A percentile compares a stretch with the other conserved stretches of the same genome.
phyloP scores from a whole-genome alignment of 2,113 vertebrate species.

The Ceyx melanurus region DNA sequence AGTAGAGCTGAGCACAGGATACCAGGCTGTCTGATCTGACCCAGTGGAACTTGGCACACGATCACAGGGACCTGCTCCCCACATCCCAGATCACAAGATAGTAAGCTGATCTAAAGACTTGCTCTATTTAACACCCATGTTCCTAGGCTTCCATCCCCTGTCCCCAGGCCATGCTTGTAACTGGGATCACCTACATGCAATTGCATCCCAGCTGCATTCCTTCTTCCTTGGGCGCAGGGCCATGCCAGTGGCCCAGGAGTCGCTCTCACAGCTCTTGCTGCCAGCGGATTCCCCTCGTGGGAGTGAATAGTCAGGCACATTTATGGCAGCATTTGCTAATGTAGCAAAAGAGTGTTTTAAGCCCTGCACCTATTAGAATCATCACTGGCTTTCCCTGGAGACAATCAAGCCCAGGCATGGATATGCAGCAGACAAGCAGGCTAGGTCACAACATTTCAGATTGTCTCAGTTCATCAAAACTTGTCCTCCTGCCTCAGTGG shows the following conservation, averaged over 20 bases:
- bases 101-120: slow-evolving; percentile 2
- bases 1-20: not conserved
- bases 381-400: not conserved
- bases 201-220: not conserved
- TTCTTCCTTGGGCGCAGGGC: not conserved
- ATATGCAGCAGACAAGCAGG: not conserved
- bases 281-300: not conserved
- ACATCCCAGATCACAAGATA: slow-evolving; percentile 38
- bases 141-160: slow-evolving; percentile 10
- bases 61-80: slow-evolving; percentile 11
- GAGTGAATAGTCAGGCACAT: not conserved
- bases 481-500: not conserved
- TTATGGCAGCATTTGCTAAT: not conserved
- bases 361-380: not conserved
- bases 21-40: not conserved
- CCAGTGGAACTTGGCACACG: not conserved
- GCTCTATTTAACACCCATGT: slow-evolving; percentile 16
- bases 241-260: not conserved
- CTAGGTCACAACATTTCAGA: not conserved
- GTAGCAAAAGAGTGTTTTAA: not conserved
- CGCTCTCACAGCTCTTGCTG: not conserved
- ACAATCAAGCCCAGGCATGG: not conserved
- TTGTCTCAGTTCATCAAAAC: not conserved
- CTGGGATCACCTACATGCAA: not conserved
- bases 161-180: slow-evolving; percentile 47